phyloP scores from a whole-genome alignment of 2,113 vertebrate species.

The Hippopotamus amphibius region DNA sequence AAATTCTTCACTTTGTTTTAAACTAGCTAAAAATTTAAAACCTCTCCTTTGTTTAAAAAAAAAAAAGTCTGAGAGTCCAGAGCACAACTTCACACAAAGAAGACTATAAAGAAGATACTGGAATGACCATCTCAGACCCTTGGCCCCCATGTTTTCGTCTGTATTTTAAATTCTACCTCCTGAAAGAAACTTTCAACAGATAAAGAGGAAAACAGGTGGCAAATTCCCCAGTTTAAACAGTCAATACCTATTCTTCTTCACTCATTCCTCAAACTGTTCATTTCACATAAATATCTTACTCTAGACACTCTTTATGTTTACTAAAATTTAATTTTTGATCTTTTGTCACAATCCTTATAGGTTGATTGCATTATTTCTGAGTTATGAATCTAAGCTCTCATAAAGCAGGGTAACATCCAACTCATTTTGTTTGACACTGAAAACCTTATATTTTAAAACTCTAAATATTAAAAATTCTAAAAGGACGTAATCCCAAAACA shows the following conservation, averaged over 20 bases:
- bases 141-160: not conserved
- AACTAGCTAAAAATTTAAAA: not conserved
- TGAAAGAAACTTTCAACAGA: not conserved
- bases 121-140: not conserved
- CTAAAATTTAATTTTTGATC: slow-evolving; percentile 2
- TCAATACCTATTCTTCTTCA: not conserved
- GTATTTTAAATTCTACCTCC: not conserved
- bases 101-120: not conserved
- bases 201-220: not conserved
- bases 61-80: not conserved
- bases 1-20: not conserved
- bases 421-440: not conserved
- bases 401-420: not conserved
- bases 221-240: not conserved
- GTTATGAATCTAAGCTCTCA: slow-evolving; percentile 20
- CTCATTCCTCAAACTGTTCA: not conserved
- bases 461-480: slow-evolving; percentile 37
- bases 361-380: not conserved
- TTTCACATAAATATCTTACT: not conserved
- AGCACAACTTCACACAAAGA: not conserved
- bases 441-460: slow-evolving; percentile 37
- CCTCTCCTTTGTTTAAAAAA: not conserved
- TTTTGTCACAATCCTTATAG: not conserved
- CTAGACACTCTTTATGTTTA: not conserved
- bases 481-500: slow-evolving; percentile 17